Conservation (phyloP, 1,140 invertebrate genomes). For the Hyles vespertilio region DNA sequence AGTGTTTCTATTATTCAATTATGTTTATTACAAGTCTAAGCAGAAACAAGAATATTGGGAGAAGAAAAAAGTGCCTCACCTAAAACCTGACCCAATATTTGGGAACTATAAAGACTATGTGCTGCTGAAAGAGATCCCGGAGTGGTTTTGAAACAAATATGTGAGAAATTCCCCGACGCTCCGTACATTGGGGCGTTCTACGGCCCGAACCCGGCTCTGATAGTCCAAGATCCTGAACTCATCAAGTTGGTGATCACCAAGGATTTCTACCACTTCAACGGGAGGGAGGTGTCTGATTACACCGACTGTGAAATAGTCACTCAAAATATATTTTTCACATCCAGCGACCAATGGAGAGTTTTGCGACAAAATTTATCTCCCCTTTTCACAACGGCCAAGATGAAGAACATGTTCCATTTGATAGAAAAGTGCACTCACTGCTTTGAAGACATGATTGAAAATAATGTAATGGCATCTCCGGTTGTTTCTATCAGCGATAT, state of each 20-base stretch:
- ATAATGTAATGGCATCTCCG: not conserved
- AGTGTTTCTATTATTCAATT: not conserved
- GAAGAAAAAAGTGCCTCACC: conserved; percentile 9
- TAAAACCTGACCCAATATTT: conserved; percentile 8
- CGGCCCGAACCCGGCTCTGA: conserved; percentile 7
- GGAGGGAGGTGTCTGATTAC: conserved; percentile 4
- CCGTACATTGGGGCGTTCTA: conserved; percentile 12
- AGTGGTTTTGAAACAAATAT: not conserved
- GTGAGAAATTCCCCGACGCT: conserved; percentile 7
- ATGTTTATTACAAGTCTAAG: conserved; percentile 4
- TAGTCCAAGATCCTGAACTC: conserved; percentile 8
- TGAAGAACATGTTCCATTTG: conserved; percentile 13
- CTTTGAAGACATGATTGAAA: conserved; percentile 7
- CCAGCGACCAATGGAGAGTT: conserved; percentile 11
- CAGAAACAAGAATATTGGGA: conserved; percentile 10
- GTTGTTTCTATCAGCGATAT: not conserved
- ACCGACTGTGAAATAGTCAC: not conserved
- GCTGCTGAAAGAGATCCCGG: conserved; percentile 2
- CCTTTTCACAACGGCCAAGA: conserved; percentile 10
- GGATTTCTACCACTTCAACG: conserved; percentile 9
- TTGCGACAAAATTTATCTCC: conserved; percentile 9
- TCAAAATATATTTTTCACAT: conserved; percentile 9
- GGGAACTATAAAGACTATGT: conserved; percentile 12
- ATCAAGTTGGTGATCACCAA: conserved; percentile 8
- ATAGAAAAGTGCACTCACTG: conserved; percentile 6